Conservation (phyloP, 2,113 vertebrate genomes). For the Oophaga pumilio region DNA sequence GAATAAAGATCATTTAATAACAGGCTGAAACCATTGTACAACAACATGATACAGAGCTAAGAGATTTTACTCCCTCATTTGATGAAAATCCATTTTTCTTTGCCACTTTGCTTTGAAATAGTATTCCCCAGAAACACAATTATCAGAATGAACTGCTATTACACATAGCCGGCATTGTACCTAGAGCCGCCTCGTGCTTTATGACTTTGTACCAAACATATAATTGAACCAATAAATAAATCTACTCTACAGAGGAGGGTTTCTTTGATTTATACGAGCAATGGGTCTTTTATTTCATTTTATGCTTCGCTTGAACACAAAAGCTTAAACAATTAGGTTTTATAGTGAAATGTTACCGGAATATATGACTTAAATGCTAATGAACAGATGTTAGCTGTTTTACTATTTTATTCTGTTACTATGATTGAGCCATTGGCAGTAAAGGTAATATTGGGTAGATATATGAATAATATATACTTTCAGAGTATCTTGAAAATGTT, state of each 20-base stretch:
- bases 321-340: constrained; percentile 23
- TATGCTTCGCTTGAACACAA: not conserved
- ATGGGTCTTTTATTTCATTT: constrained; percentile 30
- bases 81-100: constrained; percentile 23
- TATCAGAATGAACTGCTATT: constrained; percentile 1
- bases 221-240: constrained; percentile 55
- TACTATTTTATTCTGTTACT: not conserved
- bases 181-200: constrained; percentile 18
- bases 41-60: not conserved
- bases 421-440: not conserved
- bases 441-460: not conserved
- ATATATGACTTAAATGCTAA: not conserved
- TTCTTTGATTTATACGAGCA: constrained; percentile 36
- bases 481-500: not conserved
- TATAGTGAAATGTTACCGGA: not conserved
- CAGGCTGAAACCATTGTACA: not conserved
- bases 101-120: not conserved
- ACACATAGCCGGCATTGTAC: constrained; percentile 11
- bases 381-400: not conserved
- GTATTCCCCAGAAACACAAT: constrained; percentile 42
- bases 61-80: not conserved
- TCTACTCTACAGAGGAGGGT: not conserved
- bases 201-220: constrained; percentile 39
- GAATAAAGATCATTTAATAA: not conserved
- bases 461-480: not conserved